Conservation (phyloP, 2,797 vertebrate species). For the Lemur catta region DNA sequence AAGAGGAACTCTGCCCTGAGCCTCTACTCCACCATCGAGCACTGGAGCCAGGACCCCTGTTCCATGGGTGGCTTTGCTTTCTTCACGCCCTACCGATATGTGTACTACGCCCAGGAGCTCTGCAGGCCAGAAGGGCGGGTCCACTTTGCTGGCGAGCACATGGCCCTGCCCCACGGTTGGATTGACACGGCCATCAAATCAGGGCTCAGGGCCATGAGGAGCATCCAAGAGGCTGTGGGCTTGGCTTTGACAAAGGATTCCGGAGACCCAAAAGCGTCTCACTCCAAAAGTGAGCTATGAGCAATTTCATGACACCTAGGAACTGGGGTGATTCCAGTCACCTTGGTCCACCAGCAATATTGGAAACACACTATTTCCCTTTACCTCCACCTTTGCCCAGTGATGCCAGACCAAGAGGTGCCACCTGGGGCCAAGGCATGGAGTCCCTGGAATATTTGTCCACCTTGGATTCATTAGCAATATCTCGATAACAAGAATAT, state of each 20-base stretch:
- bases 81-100: slow-evolving; percentile 80
- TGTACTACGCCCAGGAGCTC: slow-evolving; percentile 60
- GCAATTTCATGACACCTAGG: neutral
- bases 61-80: slow-evolving; percentile 55
- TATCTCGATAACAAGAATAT: neutral
- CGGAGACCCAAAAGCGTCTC: neutral
- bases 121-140: slow-evolving; percentile 48
- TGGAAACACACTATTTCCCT: neutral
- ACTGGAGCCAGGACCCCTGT: slow-evolving; percentile 75
- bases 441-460: neutral
- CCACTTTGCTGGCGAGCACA: slow-evolving; percentile 76
- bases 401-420: neutral
- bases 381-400: neutral
- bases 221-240: slow-evolving; percentile 59
- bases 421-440: neutral
- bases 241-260: neutral
- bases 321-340: neutral
- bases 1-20: slow-evolving; percentile 65
- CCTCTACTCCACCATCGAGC: slow-evolving; percentile 14
- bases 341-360: neutral
- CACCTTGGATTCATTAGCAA: neutral
- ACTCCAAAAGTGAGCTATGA: slow-evolving; percentile 19
- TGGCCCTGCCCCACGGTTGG: slow-evolving; percentile 69
- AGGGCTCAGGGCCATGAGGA: slow-evolving; percentile 55
- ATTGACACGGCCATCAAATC: slow-evolving; percentile 72